Percentiles rank a stretch among this genome's conserved stretches.
phyloP scores from a whole-genome alignment of 2,113 vertebrate species.

The Dipodomys spectabilis region DNA sequence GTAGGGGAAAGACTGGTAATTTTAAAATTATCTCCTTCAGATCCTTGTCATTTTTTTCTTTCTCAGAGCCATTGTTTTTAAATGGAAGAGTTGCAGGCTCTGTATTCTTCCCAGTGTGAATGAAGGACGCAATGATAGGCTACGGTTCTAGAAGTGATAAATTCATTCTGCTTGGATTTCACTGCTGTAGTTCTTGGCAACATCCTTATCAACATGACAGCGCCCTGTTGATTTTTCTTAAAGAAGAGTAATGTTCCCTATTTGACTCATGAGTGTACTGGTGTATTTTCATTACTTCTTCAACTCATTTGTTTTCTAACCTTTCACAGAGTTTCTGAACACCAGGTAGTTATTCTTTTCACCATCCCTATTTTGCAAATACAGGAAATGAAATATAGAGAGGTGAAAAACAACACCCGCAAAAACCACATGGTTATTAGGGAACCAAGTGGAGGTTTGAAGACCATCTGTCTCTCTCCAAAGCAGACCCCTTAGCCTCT shows the following conservation, averaged over 20 bases:
- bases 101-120: background rate
- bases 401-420: background rate
- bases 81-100: conserved; percentile 17
- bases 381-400: background rate
- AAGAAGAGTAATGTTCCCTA: conserved; percentile 19
- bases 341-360: background rate
- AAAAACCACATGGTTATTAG: background rate
- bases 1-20: conserved; percentile 59
- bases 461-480: background rate
- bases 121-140: background rate
- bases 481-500: background rate
- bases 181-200: background rate
- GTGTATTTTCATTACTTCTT: conserved; percentile 34
- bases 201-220: conserved; percentile 50
- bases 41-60: conserved; percentile 40
- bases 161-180: conserved; percentile 26
- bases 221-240: conserved; percentile 59
- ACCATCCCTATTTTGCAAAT: conserved; percentile 10
- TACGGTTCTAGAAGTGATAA: background rate
- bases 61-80: conserved; percentile 32
- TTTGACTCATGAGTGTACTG: background rate
- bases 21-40: conserved; percentile 73
- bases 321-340: background rate
- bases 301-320: conserved; percentile 4
- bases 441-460: background rate